Evolutionary conservation across 92 coral and sea anemone species (phyloP), one percentile per base, ranked within the genome.

Genomic region (Pocillopora meandrina): DNA sequence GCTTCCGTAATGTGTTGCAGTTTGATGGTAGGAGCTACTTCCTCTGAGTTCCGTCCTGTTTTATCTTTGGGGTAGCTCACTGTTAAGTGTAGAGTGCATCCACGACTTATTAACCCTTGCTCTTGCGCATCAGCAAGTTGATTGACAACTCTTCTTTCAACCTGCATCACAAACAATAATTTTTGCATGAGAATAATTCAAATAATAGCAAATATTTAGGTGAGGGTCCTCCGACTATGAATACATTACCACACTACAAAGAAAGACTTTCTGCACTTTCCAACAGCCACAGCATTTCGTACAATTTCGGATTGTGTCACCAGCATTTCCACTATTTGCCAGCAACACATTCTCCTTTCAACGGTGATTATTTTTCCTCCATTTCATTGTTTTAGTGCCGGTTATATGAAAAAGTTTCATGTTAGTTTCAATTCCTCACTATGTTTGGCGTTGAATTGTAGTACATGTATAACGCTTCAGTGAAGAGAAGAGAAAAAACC

Each of bases 111-210:
- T 80, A 96, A 61, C 78, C 92, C 98, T 61, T 95, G 93, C 84
- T 96, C 98, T 69, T 96, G 98, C 17, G 98, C 98, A 42, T 97
- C 99, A 59, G 98, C 99, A 74, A 95, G 76, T 75, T 97, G 98
- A 78, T 95, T 97, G 26, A 95, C 95, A 2, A 97, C 93, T 59
- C 98, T 88, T 87, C 98, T 87, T 65, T 95, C 99, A 13, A 96
- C 98, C 98, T 96, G 69, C 36, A 62, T 12, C 84, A 69, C 35
- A 71, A 23, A 10, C 56, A n/a, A 19, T 35, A 68, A 14, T 61
- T 61, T 36, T 18, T 17, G n/a, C 10, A 58, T 55, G 56, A 71
- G 36, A 66, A 74, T 0, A 71, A 61, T 26, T 33, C 9, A 49
- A 42, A 16, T 34, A 75, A 65, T 18, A 34, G 13, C 42, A 61